Conservation (phyloP, 1,140 invertebrate genomes). For the Druon quercuslanigerum region DNA sequence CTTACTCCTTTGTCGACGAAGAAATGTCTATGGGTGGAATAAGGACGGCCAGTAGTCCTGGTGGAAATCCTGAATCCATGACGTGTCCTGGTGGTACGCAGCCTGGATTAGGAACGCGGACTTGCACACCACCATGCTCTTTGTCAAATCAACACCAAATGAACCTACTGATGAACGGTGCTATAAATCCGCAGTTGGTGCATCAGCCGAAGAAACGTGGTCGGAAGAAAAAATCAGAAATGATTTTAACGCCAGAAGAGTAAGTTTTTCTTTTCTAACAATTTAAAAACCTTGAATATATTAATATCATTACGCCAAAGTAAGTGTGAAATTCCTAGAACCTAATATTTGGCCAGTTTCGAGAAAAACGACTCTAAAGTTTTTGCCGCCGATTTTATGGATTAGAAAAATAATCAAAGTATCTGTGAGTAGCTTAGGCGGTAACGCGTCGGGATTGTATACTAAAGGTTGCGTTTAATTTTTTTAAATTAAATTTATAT, state of each 20-base stretch:
- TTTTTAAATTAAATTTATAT: too few relatives aligned
- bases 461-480: too few relatives aligned
- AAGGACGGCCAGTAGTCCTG: slow-evolving; percentile 70
- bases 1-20: slow-evolving; percentile 89
- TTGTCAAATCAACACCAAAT: slow-evolving; percentile 67
- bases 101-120: slow-evolving; percentile 64
- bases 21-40: slow-evolving; percentile 75
- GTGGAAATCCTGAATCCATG: slow-evolving; percentile 65
- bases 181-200: slow-evolving; percentile 77
- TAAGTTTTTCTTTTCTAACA: slow-evolving; percentile 48
- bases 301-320: too few relatives aligned
- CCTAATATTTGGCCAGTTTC: too few relatives aligned
- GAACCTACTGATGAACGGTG: slow-evolving; percentile 71
- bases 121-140: slow-evolving; percentile 65
- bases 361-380: too few relatives aligned
- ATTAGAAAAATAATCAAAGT: too few relatives aligned
- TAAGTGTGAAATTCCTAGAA: too few relatives aligned
- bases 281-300: background rate
- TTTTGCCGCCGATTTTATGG: too few relatives aligned
- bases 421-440: too few relatives aligned
- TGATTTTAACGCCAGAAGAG: slow-evolving; percentile 77
- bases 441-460: too few relatives aligned
- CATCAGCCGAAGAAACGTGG: slow-evolving; percentile 87
- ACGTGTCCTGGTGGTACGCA: slow-evolving; percentile 65
- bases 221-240: slow-evolving; percentile 84